Base-by-base conservation (phyloP, 2,797 vertebrate genomes). In the Microhierax caerulescens region DNA sequence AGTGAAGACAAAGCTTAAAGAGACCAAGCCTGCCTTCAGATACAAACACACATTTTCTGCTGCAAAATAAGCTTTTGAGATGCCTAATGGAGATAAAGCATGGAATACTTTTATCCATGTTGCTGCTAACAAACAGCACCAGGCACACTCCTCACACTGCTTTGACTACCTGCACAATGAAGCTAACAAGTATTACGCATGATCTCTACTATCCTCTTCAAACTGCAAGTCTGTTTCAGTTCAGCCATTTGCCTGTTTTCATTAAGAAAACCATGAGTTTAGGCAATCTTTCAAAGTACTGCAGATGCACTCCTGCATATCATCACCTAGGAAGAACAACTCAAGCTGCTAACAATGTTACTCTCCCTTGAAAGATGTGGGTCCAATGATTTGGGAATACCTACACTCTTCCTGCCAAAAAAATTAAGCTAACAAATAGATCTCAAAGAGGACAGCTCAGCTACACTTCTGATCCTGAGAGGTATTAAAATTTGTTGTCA, bases 1-100 rank as follows among this genome's bases (percentile, higher is more conserved):
- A 94, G 89, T 4, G 8, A 73, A 90, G 85, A 81, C 72, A 85
- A 77, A 74, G 65, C 91, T 94, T 83, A 80, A 86, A 84, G 87
- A 84, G 90, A 81, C 75, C 85, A 90, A 96, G 85, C 59, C 79
- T 86, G 85, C 76, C 85, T 95, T 84, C 69, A 86, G 88, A 84
- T 25, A 90, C 53, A 82, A 79, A 87, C 54, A 50, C 65, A 80
- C 3, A 0, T 79, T 91, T 88, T 63, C 88, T 45, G 54, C 13
- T 5, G 74, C 63, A 87, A 93, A 92, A 85, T 23, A 54, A 87
- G 90, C 84, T 89, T 90, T 36, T 50, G 70, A 85, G 63, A 69
- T 45, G 50, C 67, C 75, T 85, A 36, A 82, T 28, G 68, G 67
- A 85, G 77, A 92, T 47, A 82, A 70, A 84, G 41, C 32, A 74